Evolutionary conservation across 2,797 vertebrate species (phyloP), one percentile per base, ranked within the genome.

Genomic region (Borostomias antarcticus): DNA sequence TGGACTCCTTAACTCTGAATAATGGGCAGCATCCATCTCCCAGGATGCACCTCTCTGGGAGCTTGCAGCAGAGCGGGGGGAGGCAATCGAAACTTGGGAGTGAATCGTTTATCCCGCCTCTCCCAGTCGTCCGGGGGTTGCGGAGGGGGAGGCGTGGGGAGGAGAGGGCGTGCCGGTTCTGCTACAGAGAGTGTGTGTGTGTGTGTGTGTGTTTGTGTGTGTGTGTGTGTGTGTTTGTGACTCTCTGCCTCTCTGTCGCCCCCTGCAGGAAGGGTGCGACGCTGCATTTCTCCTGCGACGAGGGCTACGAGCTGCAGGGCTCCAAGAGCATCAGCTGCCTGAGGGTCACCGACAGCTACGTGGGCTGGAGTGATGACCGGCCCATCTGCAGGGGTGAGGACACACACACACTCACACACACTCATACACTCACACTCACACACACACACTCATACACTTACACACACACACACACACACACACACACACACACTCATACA

Each of bases 301-400:
- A 99, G 79, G 96, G 98, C 77, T 99, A 98, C 13, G 98, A 98
- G 77, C 91, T 99, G 62, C 97, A 98, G 82, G 98, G 98, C 52
- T 99, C 97, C 69, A 98, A 96, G 84, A 95, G 96, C 90, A 98
- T 99, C 93, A 98, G 93, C 85, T 99, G 98, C 66, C 94, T 98
- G 89, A 88, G 95, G 70, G 95, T 99, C 83, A 98, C 96, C 0
- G 97, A 98, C 91, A 94, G 97, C 83, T 97, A 98, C 17, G 96
- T 97, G 0, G 98, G 97, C 15, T 99, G 98, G 98, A 99, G 96
- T 26, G 97, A 99, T 79, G 97, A 99, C 77, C 89, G 96, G 65
- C 98, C 98, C 0, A 95, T 98, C 76, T 99, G 98, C 90, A 94
- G 96, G 96, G 98, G 98, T 98, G 91, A 73, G 71, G 53, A 37